phyloP scores from a whole-genome alignment of 2,888 invertebrate species.

The Melanargia galathea region DNA sequence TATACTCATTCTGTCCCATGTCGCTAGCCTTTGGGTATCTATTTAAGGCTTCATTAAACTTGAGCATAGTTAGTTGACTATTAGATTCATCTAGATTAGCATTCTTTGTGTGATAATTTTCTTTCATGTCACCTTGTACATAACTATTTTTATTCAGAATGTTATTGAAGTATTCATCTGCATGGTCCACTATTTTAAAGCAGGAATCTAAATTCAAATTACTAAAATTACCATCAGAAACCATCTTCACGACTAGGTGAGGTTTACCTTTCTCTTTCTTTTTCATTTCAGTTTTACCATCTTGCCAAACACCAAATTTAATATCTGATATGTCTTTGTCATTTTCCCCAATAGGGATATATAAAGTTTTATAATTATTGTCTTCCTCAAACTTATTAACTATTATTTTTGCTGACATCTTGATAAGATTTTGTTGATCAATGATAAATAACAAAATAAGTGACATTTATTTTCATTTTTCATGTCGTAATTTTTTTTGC shows the following conservation, averaged over 20 bases:
- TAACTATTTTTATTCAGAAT: conserved; percentile 12
- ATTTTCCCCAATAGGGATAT: conserved; percentile 59
- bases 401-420: conserved; percentile 75
- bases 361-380: conserved; percentile 62
- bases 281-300: conserved; percentile 55
- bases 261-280: conserved; percentile 59
- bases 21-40: conserved; percentile 1
- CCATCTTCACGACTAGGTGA: conserved; percentile 69
- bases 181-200: conserved; percentile 55
- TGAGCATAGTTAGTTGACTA: background rate
- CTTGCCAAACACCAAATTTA: conserved; percentile 65
- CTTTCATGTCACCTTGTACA: background rate
- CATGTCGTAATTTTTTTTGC: background rate
- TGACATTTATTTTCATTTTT: background rate
- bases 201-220: conserved; percentile 64
- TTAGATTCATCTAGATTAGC: background rate
- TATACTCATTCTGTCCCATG: background rate
- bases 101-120: background rate
- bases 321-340: conserved; percentile 50
- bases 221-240: conserved; percentile 57
- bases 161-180: conserved; percentile 38
- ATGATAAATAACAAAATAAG: background rate
- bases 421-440: conserved; percentile 25
- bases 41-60: background rate
- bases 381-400: conserved; percentile 72